These are phyloP conservation scores for Eretmocerus hayati DNA, from an alignment of 2,888 invertebrate species.

Conservation along the genomic window DNA sequence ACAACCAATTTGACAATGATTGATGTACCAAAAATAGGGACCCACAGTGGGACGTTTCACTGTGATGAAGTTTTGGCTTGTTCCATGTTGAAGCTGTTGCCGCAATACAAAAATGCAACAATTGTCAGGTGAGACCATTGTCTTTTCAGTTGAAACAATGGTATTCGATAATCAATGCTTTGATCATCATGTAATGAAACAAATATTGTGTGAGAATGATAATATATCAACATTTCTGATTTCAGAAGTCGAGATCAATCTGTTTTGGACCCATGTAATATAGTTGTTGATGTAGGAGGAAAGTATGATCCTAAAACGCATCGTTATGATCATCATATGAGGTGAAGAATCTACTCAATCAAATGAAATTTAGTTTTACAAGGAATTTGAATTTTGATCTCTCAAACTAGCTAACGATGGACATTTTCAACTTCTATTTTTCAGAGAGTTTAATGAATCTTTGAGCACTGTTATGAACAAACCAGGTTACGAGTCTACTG, in stretches of 20 bases:
- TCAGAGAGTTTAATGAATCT: slow-evolving; percentile 36
- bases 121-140: slow-evolving; percentile 55
- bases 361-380: background rate
- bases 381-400: background rate
- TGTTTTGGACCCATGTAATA: slow-evolving; percentile 52
- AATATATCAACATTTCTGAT: no score
- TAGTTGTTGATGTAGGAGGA: slow-evolving; percentile 93
- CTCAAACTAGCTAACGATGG: no score
- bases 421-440: slow-evolving; percentile 4
- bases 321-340: slow-evolving; percentile 94
- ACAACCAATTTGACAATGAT: no score
- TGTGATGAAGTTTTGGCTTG: slow-evolving; percentile 95
- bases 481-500: slow-evolving; percentile 40
- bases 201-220: background rate
- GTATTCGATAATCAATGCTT: background rate
- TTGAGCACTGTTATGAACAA: slow-evolving; percentile 37
- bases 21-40: slow-evolving; percentile 65
- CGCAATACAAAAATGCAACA: slow-evolving; percentile 71
- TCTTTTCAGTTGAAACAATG: background rate
- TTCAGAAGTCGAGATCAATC: slow-evolving; percentile 52
- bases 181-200: no score
- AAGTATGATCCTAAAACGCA: slow-evolving; percentile 68
- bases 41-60: slow-evolving; percentile 80
- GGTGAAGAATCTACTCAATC: slow-evolving; percentile 39
- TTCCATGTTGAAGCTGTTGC: slow-evolving; percentile 76